Evolutionary conservation across 2,113 vertebrate genomes (phyloP).

Genomic region (Triplophysa tibetana): DNA sequence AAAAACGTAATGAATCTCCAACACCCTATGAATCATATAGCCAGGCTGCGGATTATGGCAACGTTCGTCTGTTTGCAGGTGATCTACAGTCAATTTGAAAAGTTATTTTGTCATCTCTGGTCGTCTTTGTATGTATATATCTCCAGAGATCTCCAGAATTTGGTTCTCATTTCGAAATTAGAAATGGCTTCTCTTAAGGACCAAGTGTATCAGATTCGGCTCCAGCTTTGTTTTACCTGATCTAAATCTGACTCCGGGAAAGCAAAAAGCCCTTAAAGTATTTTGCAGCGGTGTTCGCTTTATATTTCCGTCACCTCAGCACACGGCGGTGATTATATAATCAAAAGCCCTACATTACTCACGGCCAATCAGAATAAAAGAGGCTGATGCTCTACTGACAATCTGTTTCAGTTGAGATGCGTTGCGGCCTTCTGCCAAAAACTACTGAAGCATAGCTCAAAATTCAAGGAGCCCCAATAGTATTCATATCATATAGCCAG

Average conservation of each 20-base stretch:
- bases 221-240: conserved; percentile 60
- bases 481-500: background rate
- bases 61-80: background rate
- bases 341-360: background rate
- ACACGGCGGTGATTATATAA: conserved; percentile 3
- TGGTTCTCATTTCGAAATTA: conserved; percentile 69
- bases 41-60: background rate
- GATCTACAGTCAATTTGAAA: background rate
- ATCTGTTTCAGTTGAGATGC: conserved; percentile 29
- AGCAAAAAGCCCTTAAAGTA: conserved; percentile 38
- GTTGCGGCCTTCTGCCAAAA: conserved; percentile 42
- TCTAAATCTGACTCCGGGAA: conserved; percentile 53
- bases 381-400: conserved; percentile 44
- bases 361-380: conserved; percentile 12
- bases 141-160: conserved; percentile 40
- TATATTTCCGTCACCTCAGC: conserved; percentile 55
- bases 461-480: conserved; percentile 24
- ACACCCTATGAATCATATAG: background rate
- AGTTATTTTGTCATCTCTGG: background rate
- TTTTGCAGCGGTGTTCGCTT: conserved; percentile 41
- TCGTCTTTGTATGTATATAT: background rate
- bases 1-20: background rate
- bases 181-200: conserved; percentile 60
- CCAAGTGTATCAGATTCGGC: conserved; percentile 58
- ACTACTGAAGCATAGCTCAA: conserved; percentile 46